phyloP scores from a whole-genome alignment of 2,888 invertebrate genomes.

The Bembecia ichneumoniformis region DNA sequence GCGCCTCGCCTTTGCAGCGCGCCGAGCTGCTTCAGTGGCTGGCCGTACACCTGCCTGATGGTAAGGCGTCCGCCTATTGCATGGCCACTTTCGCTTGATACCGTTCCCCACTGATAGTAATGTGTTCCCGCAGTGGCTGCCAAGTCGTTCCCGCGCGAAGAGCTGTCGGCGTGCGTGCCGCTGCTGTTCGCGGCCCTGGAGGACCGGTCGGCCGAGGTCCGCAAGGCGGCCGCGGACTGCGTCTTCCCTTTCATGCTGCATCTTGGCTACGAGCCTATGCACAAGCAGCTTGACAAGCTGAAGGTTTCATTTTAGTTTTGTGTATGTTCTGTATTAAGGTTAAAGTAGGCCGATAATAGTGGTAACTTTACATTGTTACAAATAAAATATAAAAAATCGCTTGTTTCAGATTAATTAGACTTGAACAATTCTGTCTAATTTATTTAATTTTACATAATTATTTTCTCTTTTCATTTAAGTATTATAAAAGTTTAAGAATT shows the following conservation, averaged over 20 bases:
- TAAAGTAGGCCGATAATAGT: no score
- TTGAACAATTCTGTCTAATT: no score
- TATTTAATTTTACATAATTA: no score
- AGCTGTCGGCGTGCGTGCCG: constrained; percentile 83
- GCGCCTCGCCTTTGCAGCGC: constrained; percentile 86
- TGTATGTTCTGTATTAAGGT: background rate
- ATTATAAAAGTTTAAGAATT: no score
- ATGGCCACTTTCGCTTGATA: background rate
- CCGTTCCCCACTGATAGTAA: background rate
- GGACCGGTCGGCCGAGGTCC: constrained; percentile 91
- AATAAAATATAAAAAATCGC: no score
- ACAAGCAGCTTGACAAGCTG: constrained; percentile 81
- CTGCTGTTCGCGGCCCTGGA: constrained; percentile 86
- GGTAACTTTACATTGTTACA: no score
- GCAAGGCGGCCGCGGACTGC: constrained; percentile 91
- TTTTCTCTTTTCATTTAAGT: no score
- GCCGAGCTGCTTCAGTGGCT: constrained; percentile 90
- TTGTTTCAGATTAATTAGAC: no score
- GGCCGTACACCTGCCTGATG: constrained; percentile 82
- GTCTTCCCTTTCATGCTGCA: constrained; percentile 95
- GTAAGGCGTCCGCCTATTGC: constrained; percentile 46
- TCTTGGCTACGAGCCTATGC: constrained; percentile 85
- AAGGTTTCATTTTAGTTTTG: constrained; percentile 76
- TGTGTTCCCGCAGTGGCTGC: constrained; percentile 65
- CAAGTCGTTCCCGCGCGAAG: constrained; percentile 85